Conservation (phyloP, 53 echinoderm and acorn worm species). For the Glandiceps talaboti region DNA sequence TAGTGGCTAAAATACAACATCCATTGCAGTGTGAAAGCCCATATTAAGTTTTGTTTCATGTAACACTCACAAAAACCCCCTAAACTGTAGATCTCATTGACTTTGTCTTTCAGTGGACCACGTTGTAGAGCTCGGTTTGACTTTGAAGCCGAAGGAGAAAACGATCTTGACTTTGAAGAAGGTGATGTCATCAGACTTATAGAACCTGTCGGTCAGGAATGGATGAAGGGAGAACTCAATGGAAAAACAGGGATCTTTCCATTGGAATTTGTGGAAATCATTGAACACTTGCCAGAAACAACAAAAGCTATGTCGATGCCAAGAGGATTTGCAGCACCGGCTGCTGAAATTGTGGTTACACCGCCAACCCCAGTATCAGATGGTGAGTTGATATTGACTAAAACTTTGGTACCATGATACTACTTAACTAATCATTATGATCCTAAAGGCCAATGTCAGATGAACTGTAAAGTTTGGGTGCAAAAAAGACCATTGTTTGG, state of each 20-base stretch:
- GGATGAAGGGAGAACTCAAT: slow-evolving; percentile 60
- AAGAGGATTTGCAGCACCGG: background rate
- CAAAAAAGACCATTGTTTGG: no score
- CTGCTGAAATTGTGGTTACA: background rate
- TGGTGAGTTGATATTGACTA: background rate
- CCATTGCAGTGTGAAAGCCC: no score
- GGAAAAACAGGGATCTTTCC: slow-evolving; percentile 81
- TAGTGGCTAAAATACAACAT: no score
- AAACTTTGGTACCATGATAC: no score
- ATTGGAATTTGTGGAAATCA: slow-evolving; percentile 60
- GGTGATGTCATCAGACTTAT: slow-evolving; percentile 63
- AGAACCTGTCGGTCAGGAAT: slow-evolving; percentile 40
- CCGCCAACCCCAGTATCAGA: background rate
- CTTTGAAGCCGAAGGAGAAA: slow-evolving; percentile 41
- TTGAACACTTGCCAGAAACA: slow-evolving; percentile 42
- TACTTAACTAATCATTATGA: no score
- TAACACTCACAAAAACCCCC: no score
- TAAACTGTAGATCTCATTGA: no score
- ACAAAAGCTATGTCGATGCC: background rate
- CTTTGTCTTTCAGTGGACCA: slow-evolving; percentile 73
- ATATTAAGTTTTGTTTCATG: no score
- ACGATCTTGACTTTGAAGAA: slow-evolving; percentile 62
- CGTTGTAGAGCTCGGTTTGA: slow-evolving; percentile 84
- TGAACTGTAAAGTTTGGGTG: no score
- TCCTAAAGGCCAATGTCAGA: no score